phyloP scores from a whole-genome alignment of 2,797 vertebrate genomes.

The Danio tinwini region DNA sequence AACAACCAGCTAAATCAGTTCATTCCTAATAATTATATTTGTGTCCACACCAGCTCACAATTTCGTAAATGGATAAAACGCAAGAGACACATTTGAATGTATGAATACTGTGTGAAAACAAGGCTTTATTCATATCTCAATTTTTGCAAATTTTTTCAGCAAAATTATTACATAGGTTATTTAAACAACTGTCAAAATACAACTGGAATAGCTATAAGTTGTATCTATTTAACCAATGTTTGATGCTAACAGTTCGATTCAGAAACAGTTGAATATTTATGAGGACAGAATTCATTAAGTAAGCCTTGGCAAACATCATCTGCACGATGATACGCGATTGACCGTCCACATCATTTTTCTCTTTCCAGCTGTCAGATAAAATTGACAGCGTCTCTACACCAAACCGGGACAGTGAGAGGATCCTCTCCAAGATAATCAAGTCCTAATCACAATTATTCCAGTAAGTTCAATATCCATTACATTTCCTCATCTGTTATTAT shows the following conservation, averaged over 20 bases:
- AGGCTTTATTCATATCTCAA: no score
- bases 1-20: no score
- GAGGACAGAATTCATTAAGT: slow-evolving; percentile 45
- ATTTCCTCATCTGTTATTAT: slow-evolving; percentile 26
- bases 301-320: slow-evolving; percentile 32
- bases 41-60: no score
- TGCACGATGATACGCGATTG: not conserved
- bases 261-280: slow-evolving; percentile 41
- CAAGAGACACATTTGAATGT: no score
- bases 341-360: slow-evolving; percentile 19
- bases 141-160: no score
- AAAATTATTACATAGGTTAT: not conserved
- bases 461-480: slow-evolving; percentile 38
- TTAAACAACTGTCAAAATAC: not conserved
- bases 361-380: slow-evolving; percentile 3
- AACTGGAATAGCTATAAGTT: slow-evolving; percentile 51
- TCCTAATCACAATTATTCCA: slow-evolving; percentile 21
- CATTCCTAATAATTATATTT: no score
- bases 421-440: slow-evolving; percentile 32
- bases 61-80: no score
- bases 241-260: slow-evolving; percentile 60
- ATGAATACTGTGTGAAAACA: no score
- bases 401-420: not conserved
- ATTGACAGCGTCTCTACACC: slow-evolving; percentile 9
- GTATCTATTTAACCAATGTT: slow-evolving; percentile 51